A percentile compares a stretch with the other conserved stretches of the same genome.
Conservation (phyloP, 2,888 invertebrate genomes). For the Notodonta dromedarius region DNA sequence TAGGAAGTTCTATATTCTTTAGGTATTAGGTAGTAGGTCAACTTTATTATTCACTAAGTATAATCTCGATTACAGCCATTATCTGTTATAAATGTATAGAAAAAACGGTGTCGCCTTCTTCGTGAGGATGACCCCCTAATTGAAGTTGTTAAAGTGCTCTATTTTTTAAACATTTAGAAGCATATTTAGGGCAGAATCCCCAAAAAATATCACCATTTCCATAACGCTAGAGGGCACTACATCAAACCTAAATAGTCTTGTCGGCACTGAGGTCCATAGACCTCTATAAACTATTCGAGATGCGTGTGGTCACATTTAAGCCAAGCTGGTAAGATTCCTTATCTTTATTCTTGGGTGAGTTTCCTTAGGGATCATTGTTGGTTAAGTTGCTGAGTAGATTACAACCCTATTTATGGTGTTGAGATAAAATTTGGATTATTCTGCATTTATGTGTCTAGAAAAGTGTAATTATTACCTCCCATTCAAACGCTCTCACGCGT, state of each 20-base stretch:
- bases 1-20: neutral
- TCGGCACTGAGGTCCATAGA: constrained; percentile 14
- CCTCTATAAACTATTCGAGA: constrained; percentile 30
- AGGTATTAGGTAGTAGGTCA: too few relatives aligned
- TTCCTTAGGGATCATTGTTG: constrained; percentile 16
- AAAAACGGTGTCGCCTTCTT: too few relatives aligned
- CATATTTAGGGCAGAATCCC: too few relatives aligned
- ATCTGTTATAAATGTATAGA: too few relatives aligned
- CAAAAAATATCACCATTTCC: neutral
- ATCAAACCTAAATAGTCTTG: constrained; percentile 19
- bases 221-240: constrained; percentile 10
- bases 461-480: neutral
- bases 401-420: constrained; percentile 1
- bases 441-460: neutral
- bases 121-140: too few relatives aligned
- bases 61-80: too few relatives aligned
- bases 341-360: constrained; percentile 23
- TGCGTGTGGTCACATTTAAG: constrained; percentile 37
- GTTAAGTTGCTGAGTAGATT: constrained; percentile 2
- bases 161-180: too few relatives aligned
- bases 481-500: too few relatives aligned
- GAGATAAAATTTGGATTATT: neutral
- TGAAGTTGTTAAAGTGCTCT: too few relatives aligned
- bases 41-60: too few relatives aligned
- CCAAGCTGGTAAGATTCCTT: constrained; percentile 25